Base-by-base conservation (phyloP, 2,888 invertebrate species). In the Germaria angustata region DNA sequence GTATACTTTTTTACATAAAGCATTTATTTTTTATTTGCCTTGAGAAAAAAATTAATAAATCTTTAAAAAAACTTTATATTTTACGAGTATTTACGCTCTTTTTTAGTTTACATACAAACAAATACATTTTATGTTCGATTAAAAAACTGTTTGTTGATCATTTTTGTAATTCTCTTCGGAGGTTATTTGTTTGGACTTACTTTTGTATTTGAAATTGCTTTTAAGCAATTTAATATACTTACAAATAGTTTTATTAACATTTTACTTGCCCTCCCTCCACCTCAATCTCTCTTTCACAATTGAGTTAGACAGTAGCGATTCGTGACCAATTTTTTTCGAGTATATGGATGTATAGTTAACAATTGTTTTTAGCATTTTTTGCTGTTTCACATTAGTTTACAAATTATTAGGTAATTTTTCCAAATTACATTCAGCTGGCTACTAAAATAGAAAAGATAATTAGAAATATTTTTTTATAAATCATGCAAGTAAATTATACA, bases 271-370 rank as follows among this genome's bases (percentile, higher is more conserved):
- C 51, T 15, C 22, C 11, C 24, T 15, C 22, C 8, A 5, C 20
- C 4, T 36, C 9, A 2, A 22, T 11, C 5, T 15, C 51, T 22
- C 15, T 51, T 61, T 36, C 39, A 20, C 11, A 5, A 41, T 3
- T 20, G 6, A 28, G 4, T 41, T 49, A 24, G 9, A 49, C 36
- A 44, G 32, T 63, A 68, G 8, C 6, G 32, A 79, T 17, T 79
- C 72, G 79, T 79, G 79, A 72, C 57, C 79, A 79, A 49, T 72
- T 63, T 77, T 34, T 69, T 57, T 4, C 20, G 7, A 24, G 9
- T 46, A 1, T 34, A 13, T 51, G n/a, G 4, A 8, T 49, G 28
- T 57, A 39, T 55, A 65, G 15, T 65, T 77, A 69, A 49, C 28
- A 49, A 63, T 55, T 55, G 28, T 39, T 55, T 69, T 65, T 55